Conservation (phyloP, 2,888 invertebrate genomes). For the Aethes cnicana region DNA sequence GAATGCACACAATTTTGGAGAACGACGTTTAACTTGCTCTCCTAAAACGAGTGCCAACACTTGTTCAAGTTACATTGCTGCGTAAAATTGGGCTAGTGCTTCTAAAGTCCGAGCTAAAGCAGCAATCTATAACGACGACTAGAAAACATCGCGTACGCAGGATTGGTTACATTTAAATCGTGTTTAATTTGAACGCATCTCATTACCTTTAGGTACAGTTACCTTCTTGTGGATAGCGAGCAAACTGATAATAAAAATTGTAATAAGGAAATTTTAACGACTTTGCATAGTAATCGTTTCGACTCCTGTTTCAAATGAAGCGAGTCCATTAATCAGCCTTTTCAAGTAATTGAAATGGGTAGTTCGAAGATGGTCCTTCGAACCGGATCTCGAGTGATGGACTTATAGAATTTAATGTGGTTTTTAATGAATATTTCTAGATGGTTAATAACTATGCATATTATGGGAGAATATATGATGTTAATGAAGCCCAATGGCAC, state of each 20-base stretch:
- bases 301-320: too few relatives aligned
- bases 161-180: conserved; percentile 48
- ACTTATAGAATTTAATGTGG: too few relatives aligned
- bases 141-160: neutral
- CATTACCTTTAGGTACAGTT: conserved; percentile 46
- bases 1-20: conserved; percentile 66
- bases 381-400: neutral
- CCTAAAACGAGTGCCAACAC: neutral
- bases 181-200: conserved; percentile 53
- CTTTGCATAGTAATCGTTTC: neutral
- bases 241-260: conserved; percentile 14
- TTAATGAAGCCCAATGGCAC: conserved; percentile 17
- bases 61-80: conserved; percentile 35
- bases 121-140: conserved; percentile 4
- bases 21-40: conserved; percentile 30
- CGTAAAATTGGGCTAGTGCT: neutral
- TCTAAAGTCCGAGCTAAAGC: neutral
- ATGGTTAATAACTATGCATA: neutral
- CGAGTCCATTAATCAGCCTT: too few relatives aligned
- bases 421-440: too few relatives aligned
- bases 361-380: too few relatives aligned
- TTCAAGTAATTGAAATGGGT: neutral
- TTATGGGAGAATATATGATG: neutral
- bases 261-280: neutral
- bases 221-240: conserved; percentile 18